phyloP scores from a whole-genome alignment of 2,113 vertebrate species.

The Tychaedon coryphoeus region DNA sequence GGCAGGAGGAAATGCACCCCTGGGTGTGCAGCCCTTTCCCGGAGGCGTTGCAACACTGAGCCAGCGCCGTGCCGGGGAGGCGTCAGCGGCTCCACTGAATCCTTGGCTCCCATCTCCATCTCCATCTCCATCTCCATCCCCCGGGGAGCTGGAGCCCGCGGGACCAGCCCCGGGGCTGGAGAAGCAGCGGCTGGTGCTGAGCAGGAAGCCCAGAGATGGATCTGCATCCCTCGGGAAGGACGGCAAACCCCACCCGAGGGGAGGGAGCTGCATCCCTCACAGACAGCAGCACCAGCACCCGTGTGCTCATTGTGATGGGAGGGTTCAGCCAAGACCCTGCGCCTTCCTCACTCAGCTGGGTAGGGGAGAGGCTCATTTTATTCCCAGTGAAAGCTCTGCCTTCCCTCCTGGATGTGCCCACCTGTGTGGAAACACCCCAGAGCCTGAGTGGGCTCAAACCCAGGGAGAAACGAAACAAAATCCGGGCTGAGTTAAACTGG shows the following conservation, averaged over 20 bases:
- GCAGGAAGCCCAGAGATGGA: background rate
- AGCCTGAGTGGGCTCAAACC: fast-evolving
- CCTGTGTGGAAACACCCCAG: background rate
- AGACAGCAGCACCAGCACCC: background rate
- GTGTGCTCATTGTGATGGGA: fast-evolving
- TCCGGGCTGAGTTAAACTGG: background rate
- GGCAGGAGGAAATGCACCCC: background rate
- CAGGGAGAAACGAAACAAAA: background rate
- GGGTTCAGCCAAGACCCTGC: background rate
- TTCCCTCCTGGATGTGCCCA: background rate
- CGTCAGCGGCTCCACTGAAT: fast-evolving
- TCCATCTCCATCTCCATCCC: background rate
- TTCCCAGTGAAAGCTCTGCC: background rate
- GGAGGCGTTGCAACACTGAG: background rate
- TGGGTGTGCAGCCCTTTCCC: background rate
- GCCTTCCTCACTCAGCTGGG: background rate
- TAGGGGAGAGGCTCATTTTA: background rate
- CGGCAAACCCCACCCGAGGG: fast-evolving
- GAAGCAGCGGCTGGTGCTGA: background rate
- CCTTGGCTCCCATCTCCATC: background rate
- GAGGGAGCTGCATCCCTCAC: background rate
- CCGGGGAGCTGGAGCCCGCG: fast-evolving
- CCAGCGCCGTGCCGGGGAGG: fast-evolving
- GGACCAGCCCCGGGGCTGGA: fast-evolving
- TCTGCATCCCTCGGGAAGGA: background rate